Conservation (phyloP, 2,113 vertebrate species). For the Pagrus major region DNA sequence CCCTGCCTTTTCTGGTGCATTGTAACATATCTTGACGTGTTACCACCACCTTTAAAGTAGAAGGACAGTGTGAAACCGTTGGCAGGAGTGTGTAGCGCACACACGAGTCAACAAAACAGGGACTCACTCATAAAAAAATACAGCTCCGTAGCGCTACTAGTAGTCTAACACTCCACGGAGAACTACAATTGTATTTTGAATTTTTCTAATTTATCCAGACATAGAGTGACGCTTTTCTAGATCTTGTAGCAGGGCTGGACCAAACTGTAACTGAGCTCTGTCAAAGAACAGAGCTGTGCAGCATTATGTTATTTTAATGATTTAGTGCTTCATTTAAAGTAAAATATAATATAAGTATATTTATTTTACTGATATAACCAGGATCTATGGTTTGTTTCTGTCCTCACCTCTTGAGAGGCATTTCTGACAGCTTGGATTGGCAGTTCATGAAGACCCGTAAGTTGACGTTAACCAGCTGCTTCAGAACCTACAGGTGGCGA, state of each 20-base stretch:
- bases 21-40: neutral
- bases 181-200: too few species aligned
- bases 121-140: neutral
- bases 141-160: neutral
- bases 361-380: neutral
- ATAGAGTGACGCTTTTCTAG: too few species aligned
- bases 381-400: neutral
- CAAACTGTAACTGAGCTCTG: too few species aligned
- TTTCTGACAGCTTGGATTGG: slow-evolving; percentile 97
- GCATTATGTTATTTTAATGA: neutral
- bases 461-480: slow-evolving; percentile 94
- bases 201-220: too few species aligned
- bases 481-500: slow-evolving; percentile 87
- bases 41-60: neutral
- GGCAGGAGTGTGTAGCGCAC: neutral
- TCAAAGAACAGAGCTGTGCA: neutral
- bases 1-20: neutral
- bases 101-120: neutral
- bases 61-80: neutral
- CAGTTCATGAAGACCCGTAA: slow-evolving; percentile 98
- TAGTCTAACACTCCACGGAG: neutral
- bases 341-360: neutral
- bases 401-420: slow-evolving; percentile 97
- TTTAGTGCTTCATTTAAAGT: neutral
- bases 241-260: neutral